A percentile compares a stretch with the other conserved stretches of the same genome.
Conservation (phyloP, 2,113 vertebrate genomes). For the Pantherophis guttatus region DNA sequence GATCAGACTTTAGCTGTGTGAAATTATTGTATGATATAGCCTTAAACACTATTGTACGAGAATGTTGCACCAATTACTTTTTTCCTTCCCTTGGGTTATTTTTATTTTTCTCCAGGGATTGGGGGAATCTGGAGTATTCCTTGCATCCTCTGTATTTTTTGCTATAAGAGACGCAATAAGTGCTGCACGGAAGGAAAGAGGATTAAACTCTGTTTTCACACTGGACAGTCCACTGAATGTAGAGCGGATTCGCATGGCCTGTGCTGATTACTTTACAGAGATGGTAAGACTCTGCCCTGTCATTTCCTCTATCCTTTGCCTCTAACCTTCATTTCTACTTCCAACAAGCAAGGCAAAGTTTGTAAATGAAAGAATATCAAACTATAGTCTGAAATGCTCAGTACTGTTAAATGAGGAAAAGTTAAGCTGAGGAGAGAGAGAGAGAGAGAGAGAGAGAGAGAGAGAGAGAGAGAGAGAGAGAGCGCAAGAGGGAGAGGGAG, state of each 20-base stretch:
- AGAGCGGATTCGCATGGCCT: conserved; percentile 76
- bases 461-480: no score
- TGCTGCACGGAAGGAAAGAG: conserved; percentile 67
- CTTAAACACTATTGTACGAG: neutral
- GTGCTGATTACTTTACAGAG: conserved; percentile 75
- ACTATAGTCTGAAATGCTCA: neutral
- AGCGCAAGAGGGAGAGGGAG: no score
- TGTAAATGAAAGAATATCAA: neutral
- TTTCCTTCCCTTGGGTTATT: neutral
- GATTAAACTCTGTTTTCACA: conserved; percentile 63
- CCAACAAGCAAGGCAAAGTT: neutral
- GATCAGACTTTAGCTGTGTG: neutral
- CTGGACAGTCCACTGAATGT: conserved; percentile 77
- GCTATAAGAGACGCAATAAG: conserved; percentile 78
- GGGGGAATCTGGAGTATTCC: conserved; percentile 75
- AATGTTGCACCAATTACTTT: neutral
- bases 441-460: no score
- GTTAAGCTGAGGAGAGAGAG: neutral
- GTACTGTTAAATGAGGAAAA: neutral
- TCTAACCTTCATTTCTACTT: neutral
- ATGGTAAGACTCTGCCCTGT: conserved; percentile 66
- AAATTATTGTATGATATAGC: neutral
- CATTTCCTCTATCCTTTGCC: neutral
- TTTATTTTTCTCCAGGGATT: conserved; percentile 69
- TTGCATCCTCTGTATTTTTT: conserved; percentile 81